These are phyloP conservation scores for Drosophila pseudotalamancana DNA, from an alignment of 2,888 invertebrate genomes.

Conservation along the genomic window DNA sequence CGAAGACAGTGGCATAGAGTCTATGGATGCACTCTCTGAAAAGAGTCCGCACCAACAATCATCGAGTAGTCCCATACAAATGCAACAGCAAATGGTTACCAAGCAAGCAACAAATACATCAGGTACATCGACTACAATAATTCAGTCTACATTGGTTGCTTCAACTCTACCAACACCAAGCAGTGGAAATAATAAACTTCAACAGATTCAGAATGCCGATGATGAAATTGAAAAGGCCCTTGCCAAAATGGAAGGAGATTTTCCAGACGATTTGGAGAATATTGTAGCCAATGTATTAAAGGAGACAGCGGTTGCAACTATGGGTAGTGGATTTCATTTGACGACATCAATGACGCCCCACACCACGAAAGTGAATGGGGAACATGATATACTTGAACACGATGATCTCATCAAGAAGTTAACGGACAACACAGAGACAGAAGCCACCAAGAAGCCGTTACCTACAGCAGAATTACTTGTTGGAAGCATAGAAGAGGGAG, in stretches of 20 bases:
- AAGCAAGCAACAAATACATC: conserved; percentile 19
- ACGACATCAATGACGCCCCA: conserved; percentile 16
- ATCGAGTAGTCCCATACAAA: conserved; percentile 85
- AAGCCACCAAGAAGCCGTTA: conserved; percentile 42
- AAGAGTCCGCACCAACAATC: conserved; percentile 95
- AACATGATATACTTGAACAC: conserved; percentile 81
- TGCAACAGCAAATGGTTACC: conserved; percentile 39
- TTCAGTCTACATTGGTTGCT: conserved; percentile 18
- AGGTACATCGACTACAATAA: conserved; percentile 15
- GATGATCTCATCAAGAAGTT: conserved; percentile 82
- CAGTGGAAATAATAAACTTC: conserved; percentile 19
- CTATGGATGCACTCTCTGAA: conserved; percentile 96
- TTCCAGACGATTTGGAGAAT: conserved; percentile 67
- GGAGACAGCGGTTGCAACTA: conserved; percentile 31
- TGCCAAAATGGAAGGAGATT: conserved; percentile 88
- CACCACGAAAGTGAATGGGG: conserved; percentile 79
- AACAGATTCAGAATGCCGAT: conserved; percentile 56
- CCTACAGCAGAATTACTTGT: conserved; percentile 17
- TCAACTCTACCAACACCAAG: conserved; percentile 27
- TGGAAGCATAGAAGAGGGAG: conserved; percentile 9
- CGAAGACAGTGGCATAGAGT: conserved; percentile 96
- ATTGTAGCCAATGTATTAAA: conserved; percentile 57
- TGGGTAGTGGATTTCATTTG: conserved; percentile 32
- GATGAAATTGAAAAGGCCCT: conserved; percentile 88
- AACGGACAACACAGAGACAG: conserved; percentile 60